Base-by-base conservation (phyloP, 2,113 vertebrate species). In the Stigmatopora argus region DNA sequence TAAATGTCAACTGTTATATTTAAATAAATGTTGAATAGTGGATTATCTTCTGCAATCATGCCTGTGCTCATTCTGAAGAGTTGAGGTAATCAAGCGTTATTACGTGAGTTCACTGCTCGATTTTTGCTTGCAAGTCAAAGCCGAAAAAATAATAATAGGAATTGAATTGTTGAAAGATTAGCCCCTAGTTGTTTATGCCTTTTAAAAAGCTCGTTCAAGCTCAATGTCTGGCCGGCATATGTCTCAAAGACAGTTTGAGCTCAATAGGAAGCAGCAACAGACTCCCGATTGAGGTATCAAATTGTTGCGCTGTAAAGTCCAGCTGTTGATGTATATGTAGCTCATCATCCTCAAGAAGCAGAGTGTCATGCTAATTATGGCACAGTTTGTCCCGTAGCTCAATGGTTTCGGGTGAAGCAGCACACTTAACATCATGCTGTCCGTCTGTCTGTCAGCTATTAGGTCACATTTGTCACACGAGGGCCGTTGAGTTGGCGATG, bases 401-500 rank as follows among this genome's bases (percentile, higher is more conserved):
- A 86, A 80, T 74, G 69, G 73, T 81, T 85, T 75, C 81, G 84
- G 77, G 69, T 26, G 69, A 58, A 62, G 63, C 75, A 48, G 77
- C 59, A 38, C 74, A 81, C 73, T 78, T 72, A 86, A 85, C 84
- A 85, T 83, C 85, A 70, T 82, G 81, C 79, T 83, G 85, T 78
- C 83, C 80, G 82, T 88, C 85, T 82, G 38, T 41, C 38, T 41
- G 38, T 41, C 80, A 63, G 83, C 89, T 88, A 90, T 91, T 90
- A 90, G 86, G 48, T 70, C 78, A 67, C 87, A 86, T 89, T 88
- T 89, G 88, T 86, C 87, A 85, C 79, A 83, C 48, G 67, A 79
- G 86, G 86, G 84, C 87, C 80, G 85, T 91, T 91, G 88, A 91
- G 81, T 70, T 81, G 62, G 76, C 73, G 51, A 75, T 9, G 77